These are phyloP conservation scores for Porites lutea DNA, from an alignment of 64 coral and sea anemone species.

Conservation along the genomic window DNA sequence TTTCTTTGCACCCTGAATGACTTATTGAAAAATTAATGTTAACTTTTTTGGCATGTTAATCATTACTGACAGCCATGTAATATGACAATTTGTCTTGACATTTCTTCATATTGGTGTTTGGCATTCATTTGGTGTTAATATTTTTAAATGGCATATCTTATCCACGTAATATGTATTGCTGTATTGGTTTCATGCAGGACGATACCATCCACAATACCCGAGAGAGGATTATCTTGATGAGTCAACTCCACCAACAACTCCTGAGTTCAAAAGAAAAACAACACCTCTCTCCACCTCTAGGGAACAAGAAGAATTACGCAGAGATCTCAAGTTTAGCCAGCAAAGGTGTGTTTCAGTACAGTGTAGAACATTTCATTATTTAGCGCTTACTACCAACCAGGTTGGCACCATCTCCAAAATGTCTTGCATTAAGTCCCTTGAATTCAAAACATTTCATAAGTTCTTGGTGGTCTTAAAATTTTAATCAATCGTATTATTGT, in stretches of 20 bases:
- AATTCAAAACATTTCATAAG: too few species aligned
- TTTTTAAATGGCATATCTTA: neutral
- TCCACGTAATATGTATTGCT: neutral
- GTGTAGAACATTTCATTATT: too few species aligned
- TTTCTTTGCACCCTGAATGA: too few species aligned
- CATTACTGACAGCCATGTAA: too few species aligned
- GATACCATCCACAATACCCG: conserved; percentile 69
- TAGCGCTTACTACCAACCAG: too few species aligned
- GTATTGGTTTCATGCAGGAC: neutral
- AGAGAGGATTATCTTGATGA: conserved; percentile 59
- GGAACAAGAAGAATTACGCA: conserved; percentile 87
- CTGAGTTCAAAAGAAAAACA: conserved; percentile 23
- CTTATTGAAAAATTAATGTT: too few species aligned
- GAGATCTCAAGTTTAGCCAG: conserved; percentile 95
- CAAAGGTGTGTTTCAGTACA: conserved; percentile 56
- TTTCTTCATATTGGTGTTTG: too few species aligned
- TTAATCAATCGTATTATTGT: too few species aligned
- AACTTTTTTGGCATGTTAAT: too few species aligned
- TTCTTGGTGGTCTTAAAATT: too few species aligned
- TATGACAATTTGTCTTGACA: too few species aligned
- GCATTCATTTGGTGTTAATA: too few species aligned
- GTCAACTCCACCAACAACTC: conserved; percentile 30
- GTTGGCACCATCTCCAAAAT: neutral
- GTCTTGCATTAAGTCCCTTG: neutral
- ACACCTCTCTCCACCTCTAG: conserved; percentile 61